phyloP scores from a whole-genome alignment of 53 echinoderm and acorn worm genomes.

The Echinometra lucunter region DNA sequence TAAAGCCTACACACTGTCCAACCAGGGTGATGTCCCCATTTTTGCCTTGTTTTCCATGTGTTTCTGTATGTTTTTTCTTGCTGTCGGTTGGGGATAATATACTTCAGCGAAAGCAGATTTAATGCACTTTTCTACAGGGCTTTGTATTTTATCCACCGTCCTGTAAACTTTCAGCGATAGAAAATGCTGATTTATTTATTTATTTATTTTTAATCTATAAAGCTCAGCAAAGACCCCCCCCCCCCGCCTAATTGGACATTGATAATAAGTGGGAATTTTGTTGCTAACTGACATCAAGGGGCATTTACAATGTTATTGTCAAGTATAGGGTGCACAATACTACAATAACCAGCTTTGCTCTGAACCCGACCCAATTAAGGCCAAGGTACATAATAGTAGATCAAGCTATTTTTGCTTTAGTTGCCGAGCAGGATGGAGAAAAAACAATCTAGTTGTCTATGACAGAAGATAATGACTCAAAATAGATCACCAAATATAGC shows the following conservation, averaged over 20 bases:
- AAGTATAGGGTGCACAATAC: not conserved
- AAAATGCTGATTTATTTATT: not conserved
- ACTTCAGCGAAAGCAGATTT: not conserved
- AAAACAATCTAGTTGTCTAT: not conserved
- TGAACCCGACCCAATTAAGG: conserved; percentile 31
- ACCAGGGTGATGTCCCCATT: not conserved
- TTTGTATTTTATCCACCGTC: not conserved
- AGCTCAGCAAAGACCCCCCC: too few relatives aligned
- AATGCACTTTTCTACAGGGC: not conserved
- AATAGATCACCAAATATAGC: conserved; percentile 40
- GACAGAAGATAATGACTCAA: not conserved
- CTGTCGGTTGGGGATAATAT: not conserved
- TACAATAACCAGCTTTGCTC: not conserved
- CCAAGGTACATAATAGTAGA: not conserved
- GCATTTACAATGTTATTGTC: not conserved
- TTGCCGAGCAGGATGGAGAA: not conserved
- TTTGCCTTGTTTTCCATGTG: conserved; percentile 15
- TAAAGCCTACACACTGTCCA: not conserved
- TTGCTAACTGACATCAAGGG: not conserved
- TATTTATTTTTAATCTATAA: too few relatives aligned
- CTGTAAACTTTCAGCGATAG: not conserved
- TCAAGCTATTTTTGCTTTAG: not conserved
- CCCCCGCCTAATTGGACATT: too few relatives aligned
- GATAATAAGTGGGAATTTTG: not conserved
- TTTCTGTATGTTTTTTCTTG: too few relatives aligned